phyloP scores from a whole-genome alignment of 2,797 vertebrate genomes.

The Pipistrellus pipistrellus region DNA sequence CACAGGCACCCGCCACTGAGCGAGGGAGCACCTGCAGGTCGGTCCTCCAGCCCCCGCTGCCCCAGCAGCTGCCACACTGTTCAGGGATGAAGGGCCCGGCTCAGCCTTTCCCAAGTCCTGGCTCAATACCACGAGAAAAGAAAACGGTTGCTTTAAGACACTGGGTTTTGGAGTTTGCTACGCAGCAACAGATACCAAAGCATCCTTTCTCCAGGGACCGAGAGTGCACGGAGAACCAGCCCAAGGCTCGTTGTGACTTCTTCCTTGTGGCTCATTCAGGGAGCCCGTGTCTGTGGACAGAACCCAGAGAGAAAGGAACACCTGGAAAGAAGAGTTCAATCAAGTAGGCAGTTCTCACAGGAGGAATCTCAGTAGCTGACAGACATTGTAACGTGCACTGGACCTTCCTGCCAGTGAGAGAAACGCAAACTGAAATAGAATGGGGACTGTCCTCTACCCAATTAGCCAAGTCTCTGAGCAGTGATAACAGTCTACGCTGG shows the following conservation, averaged over 20 bases:
- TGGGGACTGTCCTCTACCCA: neutral
- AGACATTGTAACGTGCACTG: neutral
- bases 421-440: neutral
- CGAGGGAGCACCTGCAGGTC: neutral
- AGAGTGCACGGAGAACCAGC: neutral
- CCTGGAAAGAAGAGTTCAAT: neutral
- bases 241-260: neutral
- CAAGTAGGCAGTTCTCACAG: neutral
- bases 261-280: constrained; percentile 1
- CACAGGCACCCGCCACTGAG: neutral
- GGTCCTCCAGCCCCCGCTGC: no score
- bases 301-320: constrained; percentile 12
- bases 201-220: neutral
- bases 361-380: neutral
- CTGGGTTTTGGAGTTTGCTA: neutral
- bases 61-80: neutral
- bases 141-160: neutral
- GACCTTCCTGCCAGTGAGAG: neutral
- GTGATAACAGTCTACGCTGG: neutral
- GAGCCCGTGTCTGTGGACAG: neutral
- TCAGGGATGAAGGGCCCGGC: neutral
- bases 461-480: neutral
- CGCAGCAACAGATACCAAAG: neutral
- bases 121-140: neutral
- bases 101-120: neutral